Evolutionary conservation across 2,888 invertebrate species (phyloP).

Genomic region (Hylaea fasciaria): DNA sequence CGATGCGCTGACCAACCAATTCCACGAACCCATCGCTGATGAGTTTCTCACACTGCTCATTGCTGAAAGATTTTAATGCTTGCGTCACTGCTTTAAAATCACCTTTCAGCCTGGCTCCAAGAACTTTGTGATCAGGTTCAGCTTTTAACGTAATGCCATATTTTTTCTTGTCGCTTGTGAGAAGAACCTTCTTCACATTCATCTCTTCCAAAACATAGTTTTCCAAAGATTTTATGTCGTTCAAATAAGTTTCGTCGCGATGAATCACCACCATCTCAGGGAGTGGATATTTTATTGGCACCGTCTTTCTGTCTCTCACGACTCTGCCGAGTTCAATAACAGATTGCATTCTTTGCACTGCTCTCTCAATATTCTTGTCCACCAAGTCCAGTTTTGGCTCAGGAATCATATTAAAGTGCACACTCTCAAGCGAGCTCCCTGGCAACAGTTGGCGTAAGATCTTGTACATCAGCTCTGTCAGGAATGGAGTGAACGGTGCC

Average conservation of each 20-base stretch:
- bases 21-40: slow-evolving; percentile 88
- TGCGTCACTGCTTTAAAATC: slow-evolving; percentile 95
- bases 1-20: slow-evolving; percentile 91
- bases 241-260: slow-evolving; percentile 90
- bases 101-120: slow-evolving; percentile 95
- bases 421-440: slow-evolving; percentile 87
- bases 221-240: slow-evolving; percentile 91
- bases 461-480: slow-evolving; percentile 98
- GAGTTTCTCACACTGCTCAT: slow-evolving; percentile 91
- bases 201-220: slow-evolving; percentile 96
- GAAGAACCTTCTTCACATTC: slow-evolving; percentile 93
- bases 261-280: slow-evolving; percentile 98
- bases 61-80: slow-evolving; percentile 91
- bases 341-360: slow-evolving; percentile 96
- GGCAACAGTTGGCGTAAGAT: slow-evolving; percentile 89
- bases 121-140: slow-evolving; percentile 96
- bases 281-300: slow-evolving; percentile 98
- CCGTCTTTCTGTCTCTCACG: slow-evolving; percentile 95
- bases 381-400: slow-evolving; percentile 89
- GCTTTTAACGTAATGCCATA: slow-evolving; percentile 96
- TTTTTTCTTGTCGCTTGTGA: slow-evolving; percentile 95
- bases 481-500: slow-evolving; percentile 99
- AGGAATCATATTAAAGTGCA: slow-evolving; percentile 97
- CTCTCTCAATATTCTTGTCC: slow-evolving; percentile 93
- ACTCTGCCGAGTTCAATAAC: slow-evolving; percentile 97